Base-by-base conservation (phyloP, 2,888 invertebrate genomes). In the Acleris holmiana region DNA sequence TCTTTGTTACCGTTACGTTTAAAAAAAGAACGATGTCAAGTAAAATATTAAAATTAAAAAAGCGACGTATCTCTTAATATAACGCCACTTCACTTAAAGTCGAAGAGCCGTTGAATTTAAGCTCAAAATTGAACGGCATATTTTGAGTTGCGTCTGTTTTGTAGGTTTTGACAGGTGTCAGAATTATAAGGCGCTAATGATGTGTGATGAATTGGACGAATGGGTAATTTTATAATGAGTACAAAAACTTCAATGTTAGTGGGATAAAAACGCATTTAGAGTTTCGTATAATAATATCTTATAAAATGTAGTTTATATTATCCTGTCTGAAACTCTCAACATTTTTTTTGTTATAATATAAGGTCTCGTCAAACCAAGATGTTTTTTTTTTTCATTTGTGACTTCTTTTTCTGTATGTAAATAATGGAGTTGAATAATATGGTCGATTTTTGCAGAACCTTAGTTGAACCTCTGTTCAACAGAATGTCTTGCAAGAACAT, bases 11-110 rank as follows among this genome's bases (percentile, higher is more conserved):
- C 55, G 54, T 67, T 64, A 58, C 7, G 35, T 58, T 64, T 44
- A 21, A 53, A 58, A 61, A 62, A 47, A 29, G 41, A 47, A 61
- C 66, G 48, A 44, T 62, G 61, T 58, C 57, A 41, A 5, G 61
- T 25, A 25, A 40, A 10, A 40, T 40, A 5, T 51, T 10, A 18
- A 18, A 19, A n/a, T 15, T 44, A 15, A 35, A 18, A n/a, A 40
- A 40, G 13, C 2, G 15, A 19, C 6, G 6, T 18, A 51, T 35
- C 4, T 35, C n/a, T 17, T 17, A n/a, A 44, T 17, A 44, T 17
- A 5, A 13, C 2, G 44, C 7, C 0, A 0, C 4, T 44, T 7
- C 2, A 44, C 17, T 2, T 44, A 6, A n/a, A 44, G 15, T 6
- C 44, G 17, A 44, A 44, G 7, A 44, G 1, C 44, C 0, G 4